Evolutionary conservation across 2,888 invertebrate species (phyloP).

Genomic region (Gymnoscelis rufifasciata): DNA sequence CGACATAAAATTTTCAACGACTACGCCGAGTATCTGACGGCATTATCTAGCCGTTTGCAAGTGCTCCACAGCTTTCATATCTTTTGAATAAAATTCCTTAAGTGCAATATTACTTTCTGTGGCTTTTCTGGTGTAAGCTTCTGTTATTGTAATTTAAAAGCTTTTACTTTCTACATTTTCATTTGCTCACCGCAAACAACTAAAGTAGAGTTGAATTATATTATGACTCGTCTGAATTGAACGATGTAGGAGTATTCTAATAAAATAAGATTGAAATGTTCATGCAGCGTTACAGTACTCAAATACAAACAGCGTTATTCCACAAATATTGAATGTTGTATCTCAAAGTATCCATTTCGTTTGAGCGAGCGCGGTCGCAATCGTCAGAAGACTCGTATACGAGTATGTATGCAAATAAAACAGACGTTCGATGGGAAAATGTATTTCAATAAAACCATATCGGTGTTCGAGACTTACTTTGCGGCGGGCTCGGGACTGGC

Average conservation of each 20-base stretch:
- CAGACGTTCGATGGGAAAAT: constrained; percentile 39
- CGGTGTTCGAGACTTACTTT: constrained; percentile 25
- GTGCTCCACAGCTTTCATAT: constrained; percentile 63
- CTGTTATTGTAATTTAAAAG: constrained; percentile 25
- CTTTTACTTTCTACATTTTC: constrained; percentile 15
- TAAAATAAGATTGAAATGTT: constrained; percentile 5
- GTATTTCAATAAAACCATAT: constrained; percentile 42
- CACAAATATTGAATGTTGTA: constrained; percentile 26
- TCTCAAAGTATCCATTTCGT: constrained; percentile 25
- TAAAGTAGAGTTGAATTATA: not conserved
- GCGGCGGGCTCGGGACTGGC: constrained; percentile 23
- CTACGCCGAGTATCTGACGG: constrained; percentile 66
- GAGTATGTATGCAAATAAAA: constrained; percentile 42
- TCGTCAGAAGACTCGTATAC: constrained; percentile 35
- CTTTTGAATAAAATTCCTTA: constrained; percentile 67
- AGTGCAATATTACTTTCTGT: constrained; percentile 35
- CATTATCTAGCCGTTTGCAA: constrained; percentile 74
- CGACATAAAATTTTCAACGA: constrained; percentile 76
- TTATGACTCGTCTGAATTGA: not conserved
- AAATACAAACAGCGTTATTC: constrained; percentile 20
- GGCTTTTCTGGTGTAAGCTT: constrained; percentile 23
- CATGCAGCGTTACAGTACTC: constrained; percentile 10
- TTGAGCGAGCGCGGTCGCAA: constrained; percentile 30
- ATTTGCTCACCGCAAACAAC: not conserved
- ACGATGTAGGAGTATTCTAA: not conserved